Base-by-base conservation (phyloP, 1,140 invertebrate species). In the Protaetia brevitarsis region DNA sequence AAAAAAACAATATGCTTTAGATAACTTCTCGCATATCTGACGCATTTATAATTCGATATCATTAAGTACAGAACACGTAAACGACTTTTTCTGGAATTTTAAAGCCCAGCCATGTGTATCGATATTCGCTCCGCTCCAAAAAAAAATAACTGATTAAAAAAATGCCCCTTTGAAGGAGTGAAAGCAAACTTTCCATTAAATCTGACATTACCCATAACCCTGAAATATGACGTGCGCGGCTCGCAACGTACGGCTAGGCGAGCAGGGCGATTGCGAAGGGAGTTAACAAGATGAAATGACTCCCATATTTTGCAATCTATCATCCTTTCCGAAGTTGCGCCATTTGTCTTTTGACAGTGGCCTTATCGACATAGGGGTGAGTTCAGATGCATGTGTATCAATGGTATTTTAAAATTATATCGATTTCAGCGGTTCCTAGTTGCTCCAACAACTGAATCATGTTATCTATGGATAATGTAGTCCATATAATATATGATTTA, bases 281-380 rank as follows among this genome's bases (percentile, higher is more conserved):
- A 51, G 41, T 51, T 51, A 51, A 19, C 41, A 51, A 23, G 41
- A 51, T 51, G 41, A 51, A 51, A 51, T 6, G 41, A 51, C 41
- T 3, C 21, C 16, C 41, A 51, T 21, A 51, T 51, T 51, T 26
- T 51, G 41, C 19, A 51, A 51, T 51, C 26, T 51, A 51, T 51
- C 41, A 51, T 51, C 16, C 19, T 13, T 51, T 51, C 11, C 41
- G 3, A 51, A 51, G 41, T 23, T 51, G 19, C 19, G 11, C 41
- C 16, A 51, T 51, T 51, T 51, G 41, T 23, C 19, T 51, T 23
- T 23, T 23, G 19, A 51, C 41, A 51, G 13, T 7, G 41, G 26
- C 19, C 41, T 26, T 51, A 51, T 51, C 41, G 41, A 45, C 19
- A 51, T 51, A 8, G 19, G 19, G 41, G 19, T 10, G 2, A 23